Evolutionary conservation across 2,888 invertebrate genomes (phyloP), one percentile per base, ranked within the genome.

Genomic region (Matsumyia berberina): DNA sequence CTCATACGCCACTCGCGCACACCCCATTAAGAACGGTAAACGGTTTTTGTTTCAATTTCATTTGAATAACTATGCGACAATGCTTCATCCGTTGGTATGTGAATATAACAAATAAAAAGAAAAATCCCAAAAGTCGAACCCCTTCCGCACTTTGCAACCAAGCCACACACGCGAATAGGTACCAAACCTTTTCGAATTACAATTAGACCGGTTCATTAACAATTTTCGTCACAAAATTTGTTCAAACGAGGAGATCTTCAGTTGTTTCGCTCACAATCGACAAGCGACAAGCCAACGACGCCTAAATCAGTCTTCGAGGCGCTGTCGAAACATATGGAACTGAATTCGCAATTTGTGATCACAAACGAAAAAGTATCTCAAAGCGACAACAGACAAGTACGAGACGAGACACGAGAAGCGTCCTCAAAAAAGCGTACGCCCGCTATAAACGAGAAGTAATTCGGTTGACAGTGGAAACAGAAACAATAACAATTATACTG

Each of bases 151-250:
- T 76, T 76, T 4, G 51, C 17, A 76, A 39, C 17, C 66, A 57
- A 67, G 67, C 12, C 76, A 76, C 76, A 76, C 42, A 49, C 66
- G 12, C 37, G 4, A 44, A 17, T 58, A 58, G 66, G 53, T 44
- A 58, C 67, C 35, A 12, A 74, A 80, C 53, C 42, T 74, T 55
- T 55, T 46, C 44, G 46, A 19, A 5, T 35, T 42, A 49, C 35
- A 51, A 60, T 49, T 46, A 64, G 51, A 64, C 51, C 57, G 64
- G 49, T 15, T 81, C 53, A 76, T 81, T 70, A 58, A 35, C 2
- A 66, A 70, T 76, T 74, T 66, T 55, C 33, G 33, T 82, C 60
- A 62, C 66, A 67, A 62, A 35, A n/a, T 44, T 67, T 64, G 19
- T 39, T 31, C 53, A 33, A 55, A 77, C 37, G 58, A 44, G 31